Percentiles rank a stretch among this genome's conserved stretches.
Evolutionary conservation across 2,888 invertebrate genomes (phyloP).

Genomic region (Tetramorium bicarinatum): DNA sequence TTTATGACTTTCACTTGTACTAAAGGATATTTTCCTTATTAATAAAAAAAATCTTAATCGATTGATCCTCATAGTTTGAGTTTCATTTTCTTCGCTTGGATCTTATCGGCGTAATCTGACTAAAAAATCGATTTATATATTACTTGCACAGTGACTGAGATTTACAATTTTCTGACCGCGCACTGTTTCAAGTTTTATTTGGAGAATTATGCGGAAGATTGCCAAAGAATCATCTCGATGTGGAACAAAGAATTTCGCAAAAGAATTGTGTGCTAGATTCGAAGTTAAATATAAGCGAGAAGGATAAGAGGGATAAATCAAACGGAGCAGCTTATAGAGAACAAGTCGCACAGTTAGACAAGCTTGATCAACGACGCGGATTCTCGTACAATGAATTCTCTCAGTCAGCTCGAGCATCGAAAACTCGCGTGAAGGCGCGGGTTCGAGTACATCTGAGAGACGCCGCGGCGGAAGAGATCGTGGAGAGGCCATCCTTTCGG

Average conservation of each 20-base stretch:
- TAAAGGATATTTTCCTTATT: too few species aligned
- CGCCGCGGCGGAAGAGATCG: background rate
- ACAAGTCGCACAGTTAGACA: background rate
- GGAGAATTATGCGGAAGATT: background rate
- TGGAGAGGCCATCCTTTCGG: background rate
- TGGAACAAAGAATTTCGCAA: background rate
- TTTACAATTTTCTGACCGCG: background rate
- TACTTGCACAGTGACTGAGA: background rate
- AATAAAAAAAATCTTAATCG: background rate
- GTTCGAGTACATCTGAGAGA: background rate
- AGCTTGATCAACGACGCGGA: background rate
- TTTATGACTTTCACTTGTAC: too few species aligned
- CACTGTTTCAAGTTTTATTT: background rate
- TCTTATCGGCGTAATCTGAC: background rate
- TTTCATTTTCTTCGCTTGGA: background rate
- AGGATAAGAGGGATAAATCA: background rate
- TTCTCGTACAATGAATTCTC: background rate
- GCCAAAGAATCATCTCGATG: background rate
- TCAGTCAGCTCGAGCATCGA: slow-evolving; percentile 11
- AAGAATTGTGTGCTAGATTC: slow-evolving; percentile 3
- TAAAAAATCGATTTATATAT: background rate
- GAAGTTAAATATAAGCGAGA: background rate
- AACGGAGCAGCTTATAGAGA: slow-evolving; percentile 10
- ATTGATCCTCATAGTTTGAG: background rate
- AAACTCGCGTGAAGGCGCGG: background rate